phyloP scores from a whole-genome alignment of 1,140 invertebrate species.

The Ephestia elutella region DNA sequence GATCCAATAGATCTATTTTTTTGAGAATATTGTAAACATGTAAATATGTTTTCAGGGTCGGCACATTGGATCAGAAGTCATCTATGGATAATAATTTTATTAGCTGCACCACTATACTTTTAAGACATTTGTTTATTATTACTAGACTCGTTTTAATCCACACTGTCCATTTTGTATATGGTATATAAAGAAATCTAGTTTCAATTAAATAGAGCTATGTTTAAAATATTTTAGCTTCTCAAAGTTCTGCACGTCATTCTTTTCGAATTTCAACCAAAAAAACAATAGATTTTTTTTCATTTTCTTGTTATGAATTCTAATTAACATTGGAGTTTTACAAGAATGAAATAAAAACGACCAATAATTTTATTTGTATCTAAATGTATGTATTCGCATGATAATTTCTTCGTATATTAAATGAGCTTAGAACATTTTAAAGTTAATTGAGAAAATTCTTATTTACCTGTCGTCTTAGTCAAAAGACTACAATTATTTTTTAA shows the following conservation, averaged over 20 bases:
- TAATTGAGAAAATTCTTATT: background rate
- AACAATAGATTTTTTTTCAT: background rate
- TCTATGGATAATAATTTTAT: slow-evolving; percentile 30
- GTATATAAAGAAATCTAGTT: slow-evolving; percentile 8
- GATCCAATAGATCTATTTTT: no score
- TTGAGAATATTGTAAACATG: no score
- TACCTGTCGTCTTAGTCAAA: background rate
- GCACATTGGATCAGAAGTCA: slow-evolving; percentile 49
- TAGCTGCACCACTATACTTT: slow-evolving; percentile 23
- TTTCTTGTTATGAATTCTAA: background rate
- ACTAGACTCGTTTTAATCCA: slow-evolving; percentile 12
- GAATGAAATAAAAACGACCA: slow-evolving; percentile 2
- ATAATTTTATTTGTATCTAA: slow-evolving; percentile 5
- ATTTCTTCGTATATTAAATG: background rate
- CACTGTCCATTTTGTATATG: slow-evolving; percentile 31
- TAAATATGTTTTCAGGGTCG: slow-evolving; percentile 39
- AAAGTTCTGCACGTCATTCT: background rate
- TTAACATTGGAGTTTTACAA: no score
- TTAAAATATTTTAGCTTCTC: background rate
- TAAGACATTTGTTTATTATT: slow-evolving; percentile 16
- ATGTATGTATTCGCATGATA: background rate
- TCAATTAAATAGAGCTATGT: slow-evolving; percentile 14
- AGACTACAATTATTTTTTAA: background rate
- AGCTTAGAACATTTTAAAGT: background rate
- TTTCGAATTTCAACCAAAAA: no score